phyloP scores from a whole-genome alignment of 2,113 vertebrate species.

The Onychorhynchus coronatus region DNA sequence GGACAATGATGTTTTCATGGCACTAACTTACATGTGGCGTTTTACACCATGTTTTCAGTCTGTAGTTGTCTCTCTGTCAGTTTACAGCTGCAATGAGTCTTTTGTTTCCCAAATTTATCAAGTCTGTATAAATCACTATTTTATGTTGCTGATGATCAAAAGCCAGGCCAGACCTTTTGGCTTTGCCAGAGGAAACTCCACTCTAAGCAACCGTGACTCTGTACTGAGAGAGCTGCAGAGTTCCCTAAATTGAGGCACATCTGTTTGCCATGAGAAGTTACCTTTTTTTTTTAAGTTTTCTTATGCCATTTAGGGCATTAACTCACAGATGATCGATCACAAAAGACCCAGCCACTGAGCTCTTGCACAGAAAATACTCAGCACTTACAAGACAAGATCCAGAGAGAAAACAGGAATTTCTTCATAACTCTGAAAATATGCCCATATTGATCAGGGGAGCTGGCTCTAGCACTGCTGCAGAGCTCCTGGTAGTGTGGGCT shows the following conservation, averaged over 20 bases:
- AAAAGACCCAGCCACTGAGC: background rate
- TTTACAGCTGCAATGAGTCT: background rate
- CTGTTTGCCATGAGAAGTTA: background rate
- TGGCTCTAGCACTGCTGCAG: background rate
- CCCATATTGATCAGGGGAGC: background rate
- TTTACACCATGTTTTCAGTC: background rate
- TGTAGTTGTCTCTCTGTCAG: background rate
- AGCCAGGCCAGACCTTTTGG: background rate
- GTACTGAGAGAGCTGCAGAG: background rate
- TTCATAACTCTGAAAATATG: background rate
- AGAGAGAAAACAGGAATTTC: background rate
- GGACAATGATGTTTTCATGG: background rate
- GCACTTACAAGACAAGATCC: background rate
- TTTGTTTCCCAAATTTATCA: background rate
- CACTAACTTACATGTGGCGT: background rate
- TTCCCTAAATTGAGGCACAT: background rate
- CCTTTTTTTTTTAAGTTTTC: background rate
- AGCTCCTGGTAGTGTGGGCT: background rate
- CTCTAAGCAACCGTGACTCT: background rate
- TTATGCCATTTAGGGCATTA: background rate
- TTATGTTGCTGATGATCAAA: background rate
- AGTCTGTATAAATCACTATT: background rate
- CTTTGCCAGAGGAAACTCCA: background rate
- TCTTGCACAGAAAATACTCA: background rate
- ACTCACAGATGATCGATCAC: background rate